These are phyloP conservation scores for Diaphora mendica DNA, from an alignment of 2,888 invertebrate genomes.

Conservation along the genomic window DNA sequence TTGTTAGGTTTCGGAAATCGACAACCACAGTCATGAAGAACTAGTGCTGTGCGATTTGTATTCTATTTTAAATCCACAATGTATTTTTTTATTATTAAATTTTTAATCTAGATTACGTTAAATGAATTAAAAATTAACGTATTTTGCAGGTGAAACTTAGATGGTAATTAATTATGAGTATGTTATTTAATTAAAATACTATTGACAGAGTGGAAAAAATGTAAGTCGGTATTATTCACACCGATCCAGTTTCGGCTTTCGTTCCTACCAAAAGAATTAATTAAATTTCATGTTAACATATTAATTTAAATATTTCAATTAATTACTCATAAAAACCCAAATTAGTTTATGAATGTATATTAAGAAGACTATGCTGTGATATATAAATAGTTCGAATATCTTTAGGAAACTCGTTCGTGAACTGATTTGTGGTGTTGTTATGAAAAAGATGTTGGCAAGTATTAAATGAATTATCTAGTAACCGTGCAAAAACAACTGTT, in stretches of 20 bases:
- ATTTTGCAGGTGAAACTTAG: not conserved
- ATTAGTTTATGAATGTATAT: slow-evolving; percentile 56
- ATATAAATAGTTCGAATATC: not conserved
- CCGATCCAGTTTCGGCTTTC: not conserved
- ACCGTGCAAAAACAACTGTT: too few species aligned
- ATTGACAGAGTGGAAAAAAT: not conserved
- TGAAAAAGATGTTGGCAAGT: not conserved
- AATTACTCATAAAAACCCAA: slow-evolving; percentile 62
- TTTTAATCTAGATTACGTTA: too few species aligned
- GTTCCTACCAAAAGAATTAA: slow-evolving; percentile 15
- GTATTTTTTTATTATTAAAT: too few species aligned
- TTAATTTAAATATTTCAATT: slow-evolving; percentile 71
- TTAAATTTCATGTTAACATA: slow-evolving; percentile 22
- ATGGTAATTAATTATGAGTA: not conserved
- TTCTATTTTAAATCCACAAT: not conserved
- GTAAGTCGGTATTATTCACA: not conserved
- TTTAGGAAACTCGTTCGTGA: slow-evolving; percentile 5
- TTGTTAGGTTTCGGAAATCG: slow-evolving; percentile 38
- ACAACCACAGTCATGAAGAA: slow-evolving; percentile 12
- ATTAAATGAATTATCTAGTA: too few species aligned
- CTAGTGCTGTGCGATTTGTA: slow-evolving; percentile 13
- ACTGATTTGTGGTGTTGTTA: not conserved
- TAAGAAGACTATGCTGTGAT: slow-evolving; percentile 4
- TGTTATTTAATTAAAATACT: not conserved
- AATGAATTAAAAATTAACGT: too few species aligned